Evolutionary conservation across 2,888 invertebrate species (phyloP), one percentile per base, ranked within the genome.

Genomic region (Embidobia sp.): DNA sequence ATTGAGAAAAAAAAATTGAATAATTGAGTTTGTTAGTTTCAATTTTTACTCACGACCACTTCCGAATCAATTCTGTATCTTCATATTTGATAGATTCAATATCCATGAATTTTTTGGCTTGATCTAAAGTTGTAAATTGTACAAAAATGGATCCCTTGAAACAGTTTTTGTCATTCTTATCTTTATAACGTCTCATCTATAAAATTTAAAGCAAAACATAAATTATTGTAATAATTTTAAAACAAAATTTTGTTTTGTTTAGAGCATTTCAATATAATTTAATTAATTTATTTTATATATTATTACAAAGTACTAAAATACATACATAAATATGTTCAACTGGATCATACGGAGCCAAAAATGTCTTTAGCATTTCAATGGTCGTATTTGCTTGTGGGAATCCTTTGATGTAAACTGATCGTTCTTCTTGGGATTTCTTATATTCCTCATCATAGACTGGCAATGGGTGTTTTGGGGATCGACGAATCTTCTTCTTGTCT

Each of bases 131-230:
- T 82, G 94, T 93, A 89, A 98, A 99, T 3, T 96, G 95, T 6
- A 94, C 93, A 89, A 98, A 98, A 48, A 98, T 94, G 0, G 98
- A 98, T 49, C 98, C 99, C 90, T 98, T 97, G 87, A 97, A 97
- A 51, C 92, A 91, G 44, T 92, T 91, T 86, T 94, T 94, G 1
- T 92, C 91, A 0, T 91, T 90, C 79, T 92, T 93, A 80, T 95
- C 94, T 51, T 88, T 88, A 80, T 92, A 94, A 67, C 90, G 89
- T 53, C 92, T 88, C 90, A 91, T 90, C 90, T 91, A 75, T 15
- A 81, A 85, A 3, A n/a, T n/a, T n/a, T n/a, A n/a, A n/a, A n/a
- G n/a, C n/a, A n/a, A n/a, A 4, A 37, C 3, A 15, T 1, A 35
- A 8, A 40, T n/a, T n/a, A n/a, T n/a, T n/a, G n/a, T n/a, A n/a